Percentiles rank a stretch among this genome's conserved stretches.
Conservation (phyloP, 2,797 vertebrate species). For the Sternarchorhynchus goeldii region DNA sequence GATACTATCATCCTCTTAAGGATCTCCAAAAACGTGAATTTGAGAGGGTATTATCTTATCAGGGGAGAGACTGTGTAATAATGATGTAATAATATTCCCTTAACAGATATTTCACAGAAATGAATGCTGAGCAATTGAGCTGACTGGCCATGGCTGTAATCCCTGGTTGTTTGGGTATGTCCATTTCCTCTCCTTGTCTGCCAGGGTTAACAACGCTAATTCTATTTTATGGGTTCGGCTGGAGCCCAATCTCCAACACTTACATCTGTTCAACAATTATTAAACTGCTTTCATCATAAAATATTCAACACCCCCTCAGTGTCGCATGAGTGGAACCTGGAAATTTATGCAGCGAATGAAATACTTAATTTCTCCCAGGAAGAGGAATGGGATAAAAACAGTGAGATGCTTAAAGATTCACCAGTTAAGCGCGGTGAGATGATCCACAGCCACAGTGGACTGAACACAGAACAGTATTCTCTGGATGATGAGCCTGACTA, state of each 20-base stretch:
- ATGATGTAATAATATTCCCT: no score
- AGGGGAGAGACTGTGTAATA: no score
- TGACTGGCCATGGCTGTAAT: no score
- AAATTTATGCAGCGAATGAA: constrained; percentile 98
- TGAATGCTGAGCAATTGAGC: no score
- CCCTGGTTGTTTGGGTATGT: no score
- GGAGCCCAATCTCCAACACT: constrained; percentile 90
- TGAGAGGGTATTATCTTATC: no score
- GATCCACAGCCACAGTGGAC: constrained; percentile 68
- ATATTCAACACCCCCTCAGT: constrained; percentile 96
- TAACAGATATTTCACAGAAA: no score
- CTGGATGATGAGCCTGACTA: constrained; percentile 40
- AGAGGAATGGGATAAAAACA: constrained; percentile 84
- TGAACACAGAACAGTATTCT: constrained; percentile 43
- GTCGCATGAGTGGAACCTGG: constrained; percentile 93
- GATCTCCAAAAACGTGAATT: no score
- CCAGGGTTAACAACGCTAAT: constrained; percentile 94
- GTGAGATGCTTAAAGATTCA: constrained; percentile 88
- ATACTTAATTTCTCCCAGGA: constrained; percentile 97
- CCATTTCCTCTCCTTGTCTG: constrained; percentile 30
- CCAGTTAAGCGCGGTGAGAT: constrained; percentile 78
- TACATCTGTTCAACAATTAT: constrained; percentile 99
- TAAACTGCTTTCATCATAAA: constrained; percentile 98
- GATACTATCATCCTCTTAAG: not conserved
- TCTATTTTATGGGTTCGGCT: constrained; percentile 92